Evolutionary conservation across 2,888 invertebrate species (phyloP).

Genomic region (Prenolepis imparis): DNA sequence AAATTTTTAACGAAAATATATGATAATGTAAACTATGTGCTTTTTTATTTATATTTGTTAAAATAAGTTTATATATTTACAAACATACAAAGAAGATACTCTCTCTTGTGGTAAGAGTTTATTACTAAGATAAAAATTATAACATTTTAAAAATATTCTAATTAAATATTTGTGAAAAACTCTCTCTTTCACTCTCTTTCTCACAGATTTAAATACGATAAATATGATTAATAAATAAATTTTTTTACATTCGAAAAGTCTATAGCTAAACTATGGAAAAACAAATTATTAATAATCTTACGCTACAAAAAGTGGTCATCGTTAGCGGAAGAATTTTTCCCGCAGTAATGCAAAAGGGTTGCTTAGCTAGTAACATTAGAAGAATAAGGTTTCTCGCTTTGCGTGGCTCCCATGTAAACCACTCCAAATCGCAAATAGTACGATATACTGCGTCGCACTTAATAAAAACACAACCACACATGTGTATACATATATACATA

Average conservation of each 20-base stretch:
- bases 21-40: no score
- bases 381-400: slow-evolving; percentile 13
- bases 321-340: slow-evolving; percentile 65
- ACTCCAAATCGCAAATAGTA: background rate
- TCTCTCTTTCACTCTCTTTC: no score
- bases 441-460: slow-evolving; percentile 9
- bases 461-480: background rate
- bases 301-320: slow-evolving; percentile 60
- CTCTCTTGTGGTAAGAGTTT: background rate
- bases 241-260: no score
- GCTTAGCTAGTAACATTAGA: background rate
- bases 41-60: no score
- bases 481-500: no score
- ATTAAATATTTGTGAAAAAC: background rate
- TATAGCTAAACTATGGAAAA: background rate
- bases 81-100: no score
- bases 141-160: background rate
- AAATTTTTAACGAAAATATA: no score
- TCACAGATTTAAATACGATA: no score
- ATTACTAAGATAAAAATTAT: background rate
- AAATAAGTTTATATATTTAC: no score
- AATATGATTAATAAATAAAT: no score
- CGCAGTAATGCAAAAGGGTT: slow-evolving; percentile 62
- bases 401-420: background rate
- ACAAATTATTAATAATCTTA: slow-evolving; percentile 44